A percentile compares a stretch with the other conserved stretches of the same genome.
Evolutionary conservation across 1,140 invertebrate species (phyloP).

Genomic region (Diorhabda sublineata): DNA sequence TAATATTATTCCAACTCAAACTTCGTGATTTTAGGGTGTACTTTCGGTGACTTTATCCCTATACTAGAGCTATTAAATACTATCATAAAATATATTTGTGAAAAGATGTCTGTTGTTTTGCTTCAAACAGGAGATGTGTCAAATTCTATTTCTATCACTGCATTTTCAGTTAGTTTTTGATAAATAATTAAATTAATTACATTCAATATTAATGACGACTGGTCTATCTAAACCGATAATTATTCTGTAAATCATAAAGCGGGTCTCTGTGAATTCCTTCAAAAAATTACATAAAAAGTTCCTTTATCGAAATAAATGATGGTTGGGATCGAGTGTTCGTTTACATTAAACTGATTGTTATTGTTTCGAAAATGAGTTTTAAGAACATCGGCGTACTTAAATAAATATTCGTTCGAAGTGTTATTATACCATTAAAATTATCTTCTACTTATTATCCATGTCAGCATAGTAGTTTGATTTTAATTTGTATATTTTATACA

Average conservation of each 20-base stretch:
- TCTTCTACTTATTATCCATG: not conserved
- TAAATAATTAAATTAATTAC: no score
- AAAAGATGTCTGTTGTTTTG: no score
- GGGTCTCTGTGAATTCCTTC: not conserved
- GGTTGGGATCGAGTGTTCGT: not conserved
- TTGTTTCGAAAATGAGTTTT: not conserved
- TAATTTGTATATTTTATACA: not conserved
- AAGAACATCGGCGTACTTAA: not conserved
- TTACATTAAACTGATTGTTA: not conserved
- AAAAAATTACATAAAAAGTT: not conserved
- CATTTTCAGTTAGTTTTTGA: no score
- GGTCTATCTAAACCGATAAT: not conserved
- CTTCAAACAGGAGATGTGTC: no score
- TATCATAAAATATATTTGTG: no score
- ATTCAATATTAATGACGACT: no score
- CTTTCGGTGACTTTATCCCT: no score
- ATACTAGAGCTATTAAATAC: no score
- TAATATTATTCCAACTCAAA: no score
- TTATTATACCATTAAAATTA: not conserved
- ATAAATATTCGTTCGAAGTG: slow-evolving; percentile 2
- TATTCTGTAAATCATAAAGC: not conserved
- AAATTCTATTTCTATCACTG: no score
- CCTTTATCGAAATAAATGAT: slow-evolving; percentile 3
- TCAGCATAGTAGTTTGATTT: not conserved
- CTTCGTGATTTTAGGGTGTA: no score